Evolutionary conservation across 2,888 invertebrate species (phyloP).

Genomic region (Limulus polyphemus): DNA sequence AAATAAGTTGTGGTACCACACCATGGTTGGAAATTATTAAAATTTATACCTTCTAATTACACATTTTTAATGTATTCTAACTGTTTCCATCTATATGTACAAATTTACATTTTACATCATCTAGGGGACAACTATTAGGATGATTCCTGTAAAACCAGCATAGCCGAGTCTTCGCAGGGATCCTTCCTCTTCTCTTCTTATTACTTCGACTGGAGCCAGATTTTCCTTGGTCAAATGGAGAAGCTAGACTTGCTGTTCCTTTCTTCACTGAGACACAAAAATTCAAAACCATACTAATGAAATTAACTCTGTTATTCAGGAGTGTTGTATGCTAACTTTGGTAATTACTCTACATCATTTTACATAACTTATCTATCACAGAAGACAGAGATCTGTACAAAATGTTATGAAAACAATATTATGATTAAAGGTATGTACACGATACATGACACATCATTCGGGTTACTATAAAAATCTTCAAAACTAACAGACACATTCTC

Average conservation of each 20-base stretch:
- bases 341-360: neutral
- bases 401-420: too few relatives aligned
- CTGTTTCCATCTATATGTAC: constrained; percentile 5
- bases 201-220: constrained; percentile 1
- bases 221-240: constrained; percentile 6
- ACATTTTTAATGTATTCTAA: too few relatives aligned
- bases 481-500: too few relatives aligned
- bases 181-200: constrained; percentile 15
- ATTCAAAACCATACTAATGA: constrained; percentile 1
- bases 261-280: constrained; percentile 7
- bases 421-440: too few relatives aligned
- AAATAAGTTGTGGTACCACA: too few relatives aligned
- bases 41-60: too few relatives aligned
- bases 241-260: constrained; percentile 3
- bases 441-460: too few relatives aligned
- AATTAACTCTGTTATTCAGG: neutral
- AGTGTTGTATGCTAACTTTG: neutral
- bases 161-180: constrained; percentile 30
- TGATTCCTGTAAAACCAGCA: constrained; percentile 79
- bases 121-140: constrained; percentile 69
- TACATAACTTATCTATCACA: too few relatives aligned
- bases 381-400: too few relatives aligned
- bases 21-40: too few relatives aligned
- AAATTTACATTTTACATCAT: constrained; percentile 45
- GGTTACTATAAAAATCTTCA: too few relatives aligned